A percentile compares a stretch with the other conserved stretches of the same genome.
Conservation (phyloP, 2,888 invertebrate species). For the Mermis nigrescens region DNA sequence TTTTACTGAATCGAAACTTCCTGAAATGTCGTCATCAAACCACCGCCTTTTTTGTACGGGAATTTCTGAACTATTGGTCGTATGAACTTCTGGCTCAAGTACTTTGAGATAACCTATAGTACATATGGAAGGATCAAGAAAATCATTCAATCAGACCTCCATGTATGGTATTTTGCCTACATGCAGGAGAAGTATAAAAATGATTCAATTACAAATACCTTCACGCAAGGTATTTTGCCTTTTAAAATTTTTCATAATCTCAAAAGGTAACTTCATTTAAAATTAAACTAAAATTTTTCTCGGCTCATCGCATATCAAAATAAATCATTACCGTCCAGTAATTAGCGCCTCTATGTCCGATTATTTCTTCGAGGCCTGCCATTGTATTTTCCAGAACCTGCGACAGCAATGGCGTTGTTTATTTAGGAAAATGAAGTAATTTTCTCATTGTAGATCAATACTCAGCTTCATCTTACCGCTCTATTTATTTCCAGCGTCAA, state of each 20-base stretch:
- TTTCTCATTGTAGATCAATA: neutral
- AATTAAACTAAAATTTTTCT: no score
- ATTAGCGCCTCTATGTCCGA: constrained; percentile 33
- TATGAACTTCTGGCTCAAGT: neutral
- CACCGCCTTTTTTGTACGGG: neutral
- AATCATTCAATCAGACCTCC: no score
- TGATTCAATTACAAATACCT: no score
- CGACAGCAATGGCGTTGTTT: neutral
- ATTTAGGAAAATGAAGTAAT: neutral
- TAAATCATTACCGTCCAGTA: constrained; percentile 14
- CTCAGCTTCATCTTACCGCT: constrained; percentile 24
- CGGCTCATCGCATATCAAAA: neutral
- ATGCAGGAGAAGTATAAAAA: neutral
- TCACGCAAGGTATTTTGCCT: no score
- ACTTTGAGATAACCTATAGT: neutral
- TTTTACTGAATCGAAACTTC: constrained; percentile 5
- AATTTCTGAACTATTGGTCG: neutral
- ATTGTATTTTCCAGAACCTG: constrained; percentile 26
- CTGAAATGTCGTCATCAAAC: neutral
- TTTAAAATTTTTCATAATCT: no score
- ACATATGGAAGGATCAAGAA: neutral
- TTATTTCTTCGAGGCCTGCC: constrained; percentile 38
- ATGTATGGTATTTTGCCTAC: no score
- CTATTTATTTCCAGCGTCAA: constrained; percentile 31
- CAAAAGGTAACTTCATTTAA: no score